A percentile compares a stretch with the other conserved stretches of the same genome.
These are phyloP conservation scores for Callinectes sapidus DNA, from an alignment of 2,888 invertebrate genomes.

Conservation along the genomic window DNA sequence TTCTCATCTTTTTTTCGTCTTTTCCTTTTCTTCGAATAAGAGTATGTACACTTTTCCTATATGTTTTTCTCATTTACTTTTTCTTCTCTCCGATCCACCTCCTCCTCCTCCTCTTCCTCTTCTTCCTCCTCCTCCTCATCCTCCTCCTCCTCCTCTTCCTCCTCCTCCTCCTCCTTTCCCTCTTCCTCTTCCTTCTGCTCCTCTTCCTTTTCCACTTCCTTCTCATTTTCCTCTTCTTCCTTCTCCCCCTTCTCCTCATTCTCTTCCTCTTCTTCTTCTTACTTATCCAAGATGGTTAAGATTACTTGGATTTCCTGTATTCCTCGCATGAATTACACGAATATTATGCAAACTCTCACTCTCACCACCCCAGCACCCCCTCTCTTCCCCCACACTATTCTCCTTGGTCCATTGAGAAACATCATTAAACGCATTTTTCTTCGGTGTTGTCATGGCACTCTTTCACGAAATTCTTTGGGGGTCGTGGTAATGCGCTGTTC, in stretches of 20 bases:
- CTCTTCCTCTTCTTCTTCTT: neutral
- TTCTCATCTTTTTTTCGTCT: neutral
- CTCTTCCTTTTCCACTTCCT: neutral
- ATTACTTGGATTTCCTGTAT: neutral
- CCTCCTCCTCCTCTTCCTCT: neutral
- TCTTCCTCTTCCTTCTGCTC: too few species aligned
- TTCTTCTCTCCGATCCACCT: neutral
- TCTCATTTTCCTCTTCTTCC: neutral
- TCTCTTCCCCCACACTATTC: neutral
- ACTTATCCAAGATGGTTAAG: neutral
- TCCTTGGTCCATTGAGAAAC: neutral
- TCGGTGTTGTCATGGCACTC: neutral
- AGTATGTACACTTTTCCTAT: neutral
- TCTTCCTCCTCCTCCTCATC: neutral
- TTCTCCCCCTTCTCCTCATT: neutral
- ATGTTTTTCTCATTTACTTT: neutral
- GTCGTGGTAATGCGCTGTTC: neutral
- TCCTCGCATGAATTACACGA: neutral
- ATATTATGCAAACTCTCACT: neutral
- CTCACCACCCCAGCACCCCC: neutral
- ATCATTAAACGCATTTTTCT: constrained; percentile 5
- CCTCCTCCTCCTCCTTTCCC: neutral
- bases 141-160: neutral
- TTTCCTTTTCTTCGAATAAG: neutral
- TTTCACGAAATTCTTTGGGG: neutral